Evolutionary conservation across 2,113 vertebrate genomes (phyloP).

Genomic region (Galbula dea): DNA sequence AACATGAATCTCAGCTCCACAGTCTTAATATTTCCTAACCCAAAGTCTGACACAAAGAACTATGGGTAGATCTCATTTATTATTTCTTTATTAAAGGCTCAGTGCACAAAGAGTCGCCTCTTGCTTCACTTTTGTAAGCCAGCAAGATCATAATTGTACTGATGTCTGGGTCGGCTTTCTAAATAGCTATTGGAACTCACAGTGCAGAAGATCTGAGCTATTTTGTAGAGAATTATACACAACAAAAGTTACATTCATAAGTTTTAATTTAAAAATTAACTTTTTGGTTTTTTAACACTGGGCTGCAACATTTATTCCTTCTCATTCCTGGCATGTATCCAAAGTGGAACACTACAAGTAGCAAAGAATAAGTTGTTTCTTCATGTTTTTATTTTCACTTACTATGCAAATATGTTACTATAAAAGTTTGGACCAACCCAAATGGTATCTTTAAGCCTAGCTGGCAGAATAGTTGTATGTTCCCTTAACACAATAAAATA

Average conservation of each 20-base stretch:
- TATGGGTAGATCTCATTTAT: slow-evolving; percentile 67
- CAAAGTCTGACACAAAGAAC: slow-evolving; percentile 28
- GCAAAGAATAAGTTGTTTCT: background rate
- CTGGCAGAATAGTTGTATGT: background rate
- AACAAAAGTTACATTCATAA: slow-evolving; percentile 66
- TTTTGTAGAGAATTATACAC: slow-evolving; percentile 55
- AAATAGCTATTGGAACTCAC: slow-evolving; percentile 59
- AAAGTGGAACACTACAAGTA: background rate
- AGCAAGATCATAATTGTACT: slow-evolving; percentile 55
- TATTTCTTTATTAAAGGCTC: slow-evolving; percentile 69
- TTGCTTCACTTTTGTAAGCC: slow-evolving; percentile 41
- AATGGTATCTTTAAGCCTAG: background rate
- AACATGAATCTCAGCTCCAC: slow-evolving; percentile 53
- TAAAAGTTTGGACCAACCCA: background rate
- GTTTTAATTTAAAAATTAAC: slow-evolving; percentile 67
- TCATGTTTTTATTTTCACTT: background rate
- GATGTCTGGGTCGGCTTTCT: slow-evolving; percentile 53
- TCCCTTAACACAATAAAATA: background rate
- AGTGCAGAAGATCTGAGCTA: slow-evolving; percentile 34
- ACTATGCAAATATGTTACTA: background rate
- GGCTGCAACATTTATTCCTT: background rate
- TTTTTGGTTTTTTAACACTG: background rate
- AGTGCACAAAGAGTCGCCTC: slow-evolving; percentile 57
- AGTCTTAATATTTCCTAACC: slow-evolving; percentile 44
- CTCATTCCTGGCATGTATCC: background rate